phyloP scores from a whole-genome alignment of 2,113 vertebrate genomes.

The Hipposideros armiger region DNA sequence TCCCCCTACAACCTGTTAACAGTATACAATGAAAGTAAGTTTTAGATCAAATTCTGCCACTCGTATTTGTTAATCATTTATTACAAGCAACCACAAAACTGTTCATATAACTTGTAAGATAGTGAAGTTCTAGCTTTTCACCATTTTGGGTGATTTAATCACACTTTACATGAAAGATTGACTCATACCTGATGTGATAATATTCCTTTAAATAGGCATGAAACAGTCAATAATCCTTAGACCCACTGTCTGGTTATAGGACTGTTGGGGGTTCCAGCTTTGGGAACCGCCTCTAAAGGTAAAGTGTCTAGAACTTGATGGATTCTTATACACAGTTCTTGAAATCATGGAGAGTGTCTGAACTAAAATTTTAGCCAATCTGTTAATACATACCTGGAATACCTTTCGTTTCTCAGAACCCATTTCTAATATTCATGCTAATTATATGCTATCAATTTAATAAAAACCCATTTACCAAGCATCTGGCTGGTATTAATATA shows the following conservation, averaged over 20 bases:
- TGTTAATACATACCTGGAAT: not conserved
- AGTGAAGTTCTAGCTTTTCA: not conserved
- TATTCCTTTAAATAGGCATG: not conserved
- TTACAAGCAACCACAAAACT: not conserved
- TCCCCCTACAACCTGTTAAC: not conserved
- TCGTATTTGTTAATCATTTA: not conserved
- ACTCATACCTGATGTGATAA: not conserved
- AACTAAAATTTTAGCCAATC: not conserved
- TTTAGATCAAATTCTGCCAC: not conserved
- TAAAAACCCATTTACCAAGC: conserved; percentile 4
- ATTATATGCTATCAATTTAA: conserved; percentile 3
- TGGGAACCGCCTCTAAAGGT: not conserved
- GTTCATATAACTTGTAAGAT: not conserved
- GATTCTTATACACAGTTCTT: not conserved
- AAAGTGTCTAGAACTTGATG: not conserved
- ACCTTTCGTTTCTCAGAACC: conserved; percentile 29
- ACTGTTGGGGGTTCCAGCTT: not conserved
- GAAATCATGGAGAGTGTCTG: not conserved
- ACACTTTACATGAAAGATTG: not conserved
- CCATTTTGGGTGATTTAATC: not conserved
- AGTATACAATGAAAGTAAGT: not conserved
- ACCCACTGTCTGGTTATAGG: not conserved
- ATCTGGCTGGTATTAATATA: not conserved
- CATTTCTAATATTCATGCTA: not conserved
- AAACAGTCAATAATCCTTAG: conserved; percentile 24